Evolutionary conservation across 2,113 vertebrate species (phyloP).

Genomic region (Dicrurus megarhynchus): DNA sequence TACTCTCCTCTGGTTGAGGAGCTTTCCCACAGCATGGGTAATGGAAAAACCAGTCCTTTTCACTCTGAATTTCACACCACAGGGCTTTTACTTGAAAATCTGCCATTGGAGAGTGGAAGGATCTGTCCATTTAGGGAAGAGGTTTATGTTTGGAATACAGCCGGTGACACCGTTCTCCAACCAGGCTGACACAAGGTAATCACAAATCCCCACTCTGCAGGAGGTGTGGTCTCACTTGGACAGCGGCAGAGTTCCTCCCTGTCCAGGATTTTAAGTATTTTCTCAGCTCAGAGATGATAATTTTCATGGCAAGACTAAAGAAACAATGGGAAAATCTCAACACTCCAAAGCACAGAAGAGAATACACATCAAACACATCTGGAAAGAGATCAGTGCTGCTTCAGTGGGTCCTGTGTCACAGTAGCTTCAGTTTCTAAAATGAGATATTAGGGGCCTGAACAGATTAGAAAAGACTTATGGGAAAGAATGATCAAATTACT

Average conservation of each 20-base stretch:
- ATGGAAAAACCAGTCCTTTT: not conserved
- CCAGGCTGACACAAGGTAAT: not conserved
- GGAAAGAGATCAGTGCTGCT: not conserved
- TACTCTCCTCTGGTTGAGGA: not conserved
- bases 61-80: not conserved
- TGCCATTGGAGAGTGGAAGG: not conserved
- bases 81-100: not conserved
- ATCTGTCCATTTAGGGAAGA: not conserved
- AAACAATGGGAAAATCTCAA: not conserved
- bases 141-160: not conserved
- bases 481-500: not conserved
- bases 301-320: not conserved
- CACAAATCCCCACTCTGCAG: not conserved
- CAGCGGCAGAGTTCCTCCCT: not conserved
- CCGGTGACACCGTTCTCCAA: not conserved
- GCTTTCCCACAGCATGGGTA: not conserved
- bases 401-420: not conserved
- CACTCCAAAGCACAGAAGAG: not conserved
- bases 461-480: slow-evolving; percentile 36
- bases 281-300: not conserved
- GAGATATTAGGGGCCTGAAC: not conserved
- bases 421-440: slow-evolving; percentile 24
- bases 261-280: not conserved
- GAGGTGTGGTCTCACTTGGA: not conserved
- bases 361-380: not conserved